Evolutionary conservation across 2,888 invertebrate species (phyloP).

Genomic region (Volucella bombylans): DNA sequence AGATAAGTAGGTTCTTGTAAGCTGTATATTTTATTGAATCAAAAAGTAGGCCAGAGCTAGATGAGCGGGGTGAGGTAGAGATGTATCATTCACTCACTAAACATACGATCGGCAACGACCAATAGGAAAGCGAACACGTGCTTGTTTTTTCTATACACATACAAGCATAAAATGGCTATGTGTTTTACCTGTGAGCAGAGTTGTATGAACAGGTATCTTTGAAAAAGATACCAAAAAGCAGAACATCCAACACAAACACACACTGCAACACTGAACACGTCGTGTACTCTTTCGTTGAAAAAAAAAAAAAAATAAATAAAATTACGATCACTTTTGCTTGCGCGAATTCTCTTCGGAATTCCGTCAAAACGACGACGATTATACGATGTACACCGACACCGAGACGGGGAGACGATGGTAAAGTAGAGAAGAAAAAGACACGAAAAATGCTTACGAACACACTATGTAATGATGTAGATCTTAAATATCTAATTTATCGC

Average conservation of each 20-base stretch:
- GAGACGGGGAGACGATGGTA: background rate
- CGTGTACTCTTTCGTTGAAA: slow-evolving; percentile 23
- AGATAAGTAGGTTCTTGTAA: slow-evolving; percentile 21
- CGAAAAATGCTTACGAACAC: slow-evolving; percentile 62
- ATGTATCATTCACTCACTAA: slow-evolving; percentile 60
- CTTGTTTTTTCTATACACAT: slow-evolving; percentile 34
- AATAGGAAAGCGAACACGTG: slow-evolving; percentile 73
- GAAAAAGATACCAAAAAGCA: slow-evolving; percentile 30
- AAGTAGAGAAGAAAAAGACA: slow-evolving; percentile 7
- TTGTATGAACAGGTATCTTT: background rate
- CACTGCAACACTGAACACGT: slow-evolving; percentile 24
- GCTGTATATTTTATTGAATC: slow-evolving; percentile 8
- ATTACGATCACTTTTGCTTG: slow-evolving; percentile 60
- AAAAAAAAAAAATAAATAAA: background rate
- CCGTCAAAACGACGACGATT: slow-evolving; percentile 6
- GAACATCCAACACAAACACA: background rate
- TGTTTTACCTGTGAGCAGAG: slow-evolving; percentile 17
- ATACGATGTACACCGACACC: background rate
- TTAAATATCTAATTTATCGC: slow-evolving; percentile 55
- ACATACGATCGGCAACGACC: slow-evolving; percentile 69
- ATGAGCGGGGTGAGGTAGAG: slow-evolving; percentile 46
- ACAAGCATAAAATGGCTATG: slow-evolving; percentile 31
- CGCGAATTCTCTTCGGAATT: slow-evolving; percentile 61
- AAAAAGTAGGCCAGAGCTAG: slow-evolving; percentile 46
- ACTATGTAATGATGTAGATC: slow-evolving; percentile 49